Evolutionary conservation across 2,113 vertebrate species (phyloP), one percentile per base, ranked within the genome.

Genomic region (Dissostichus mawsoni): DNA sequence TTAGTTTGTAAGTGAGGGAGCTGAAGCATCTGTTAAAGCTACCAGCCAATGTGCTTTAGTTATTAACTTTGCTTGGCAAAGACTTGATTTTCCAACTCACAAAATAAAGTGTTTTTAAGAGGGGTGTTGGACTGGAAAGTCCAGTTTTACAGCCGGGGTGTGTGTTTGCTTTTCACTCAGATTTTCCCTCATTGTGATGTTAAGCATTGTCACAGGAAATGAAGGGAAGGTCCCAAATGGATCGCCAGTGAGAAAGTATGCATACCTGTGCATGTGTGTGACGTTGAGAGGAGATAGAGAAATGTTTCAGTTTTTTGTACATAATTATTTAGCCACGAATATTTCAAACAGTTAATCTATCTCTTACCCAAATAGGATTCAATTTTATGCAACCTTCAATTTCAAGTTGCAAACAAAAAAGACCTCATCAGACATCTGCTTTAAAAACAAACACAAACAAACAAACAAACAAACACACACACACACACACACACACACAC

Each of bases 31-130:
- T 90, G 83, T 81, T 80, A 51, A 86, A 89, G 82, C 74, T 59
- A 23, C 65, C 67, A 61, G 74, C 74, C 76, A 73, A 29, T 67
- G 36, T 65, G 56, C 44, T 75, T 76, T 25, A 66, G 74, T 45
- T 87, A 83, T 83, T 48, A 71, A 72, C 58, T 70, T 45, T 75
- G 20, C 29, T 71, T 88, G 83, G 80, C 85, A 61, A 17, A 3
- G 5, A 44, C 12, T 20, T 18, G 11, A 64, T 79, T 87, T 87
- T 93, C 82, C 83, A 86, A 63, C 70, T 76, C 55, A 72, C 33
- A 79, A 66, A 82, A 70, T 75, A 59, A 81, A 73, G 52, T 87
- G 58, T 57, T 75, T 50, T 69, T 76, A 59, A 74, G 71, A 77
- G 45, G 3, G 2, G 45, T 16, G 47, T 66, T 47, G 57, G 20